Conservation (phyloP, 2,113 vertebrate genomes). For the Heteronetta atricapilla region DNA sequence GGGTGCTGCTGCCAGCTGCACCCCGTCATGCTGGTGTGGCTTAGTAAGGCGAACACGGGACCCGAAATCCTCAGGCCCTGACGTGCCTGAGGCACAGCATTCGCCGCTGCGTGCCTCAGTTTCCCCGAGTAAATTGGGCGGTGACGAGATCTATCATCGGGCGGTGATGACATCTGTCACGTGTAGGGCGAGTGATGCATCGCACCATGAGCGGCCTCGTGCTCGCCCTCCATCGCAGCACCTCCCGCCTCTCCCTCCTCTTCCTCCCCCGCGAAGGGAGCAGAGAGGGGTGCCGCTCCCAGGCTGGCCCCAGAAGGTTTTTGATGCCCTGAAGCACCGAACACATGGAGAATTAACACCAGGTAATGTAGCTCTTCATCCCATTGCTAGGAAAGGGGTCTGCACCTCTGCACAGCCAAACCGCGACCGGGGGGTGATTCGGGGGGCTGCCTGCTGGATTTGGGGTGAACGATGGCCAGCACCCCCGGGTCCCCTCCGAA, state of each 20-base stretch:
- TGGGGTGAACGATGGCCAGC: too few species aligned
- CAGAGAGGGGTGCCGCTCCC: accelerated
- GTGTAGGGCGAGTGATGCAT: neutral
- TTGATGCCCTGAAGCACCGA: accelerated
- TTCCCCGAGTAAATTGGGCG: slow-evolving; percentile 13
- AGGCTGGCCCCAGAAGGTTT: neutral
- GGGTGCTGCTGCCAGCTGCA: neutral
- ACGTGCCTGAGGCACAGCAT: neutral
- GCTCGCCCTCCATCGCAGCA: accelerated
- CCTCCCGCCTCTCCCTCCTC: neutral
- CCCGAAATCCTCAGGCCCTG: neutral
- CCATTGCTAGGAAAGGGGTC: neutral
- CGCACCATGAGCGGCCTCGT: neutral
- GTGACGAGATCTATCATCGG: slow-evolving; percentile 13
- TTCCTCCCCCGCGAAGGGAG: neutral
- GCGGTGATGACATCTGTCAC: slow-evolving; percentile 13
- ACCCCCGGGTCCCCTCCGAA: too few species aligned
- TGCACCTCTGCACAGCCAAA: neutral
- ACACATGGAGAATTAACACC: neutral
- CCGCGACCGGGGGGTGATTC: too few species aligned
- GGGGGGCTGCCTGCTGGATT: too few species aligned
- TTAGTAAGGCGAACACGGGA: neutral
- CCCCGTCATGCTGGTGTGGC: neutral
- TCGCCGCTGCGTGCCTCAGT: neutral
- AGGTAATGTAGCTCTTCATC: neutral